Evolutionary conservation across 2,797 vertebrate genomes (phyloP).

Genomic region (Silurus lanzhouensis): DNA sequence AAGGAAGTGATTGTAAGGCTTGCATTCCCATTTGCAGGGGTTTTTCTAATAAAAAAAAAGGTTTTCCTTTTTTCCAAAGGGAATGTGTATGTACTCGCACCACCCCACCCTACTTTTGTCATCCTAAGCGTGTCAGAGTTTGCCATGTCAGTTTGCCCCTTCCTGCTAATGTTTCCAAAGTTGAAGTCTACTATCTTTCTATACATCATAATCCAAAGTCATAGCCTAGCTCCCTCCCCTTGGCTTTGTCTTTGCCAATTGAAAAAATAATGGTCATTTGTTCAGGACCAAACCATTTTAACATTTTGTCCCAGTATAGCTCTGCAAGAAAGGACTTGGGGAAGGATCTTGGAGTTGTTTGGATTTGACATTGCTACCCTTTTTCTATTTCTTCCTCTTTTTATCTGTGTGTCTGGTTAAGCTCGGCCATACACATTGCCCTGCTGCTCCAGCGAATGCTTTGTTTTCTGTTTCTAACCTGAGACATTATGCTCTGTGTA

Average conservation of each 20-base stretch:
- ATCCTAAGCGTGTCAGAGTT: conserved; percentile 50
- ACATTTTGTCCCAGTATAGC: conserved; percentile 8
- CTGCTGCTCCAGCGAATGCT: conserved; percentile 62
- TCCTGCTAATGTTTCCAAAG: conserved; percentile 39
- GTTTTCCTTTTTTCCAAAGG: conserved; percentile 37
- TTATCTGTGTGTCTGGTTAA: conserved; percentile 46
- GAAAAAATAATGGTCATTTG: conserved; percentile 8
- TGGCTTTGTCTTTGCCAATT: conserved; percentile 39
- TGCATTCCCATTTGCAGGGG: conserved; percentile 43
- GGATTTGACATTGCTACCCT: conserved; percentile 46
- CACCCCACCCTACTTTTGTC: conserved; percentile 43
- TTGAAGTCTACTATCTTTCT: conserved; percentile 47
- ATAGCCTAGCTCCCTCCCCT: conserved; percentile 48
- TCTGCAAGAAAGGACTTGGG: conserved; percentile 45
- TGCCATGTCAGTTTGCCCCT: conserved; percentile 37
- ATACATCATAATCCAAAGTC: conserved; percentile 50
- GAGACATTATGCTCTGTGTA: conserved; percentile 58
- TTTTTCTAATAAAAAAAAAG: conserved; percentile 32
- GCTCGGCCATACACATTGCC: conserved; percentile 41
- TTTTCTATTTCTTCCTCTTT: conserved; percentile 55
- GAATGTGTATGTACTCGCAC: conserved; percentile 47
- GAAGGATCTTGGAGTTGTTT: conserved; percentile 51
- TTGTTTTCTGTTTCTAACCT: conserved; percentile 68
- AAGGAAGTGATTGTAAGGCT: conserved; percentile 74
- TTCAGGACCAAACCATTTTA: background rate